phyloP scores from a whole-genome alignment of 2,113 vertebrate species.

The Oncorhynchus kisutch region DNA sequence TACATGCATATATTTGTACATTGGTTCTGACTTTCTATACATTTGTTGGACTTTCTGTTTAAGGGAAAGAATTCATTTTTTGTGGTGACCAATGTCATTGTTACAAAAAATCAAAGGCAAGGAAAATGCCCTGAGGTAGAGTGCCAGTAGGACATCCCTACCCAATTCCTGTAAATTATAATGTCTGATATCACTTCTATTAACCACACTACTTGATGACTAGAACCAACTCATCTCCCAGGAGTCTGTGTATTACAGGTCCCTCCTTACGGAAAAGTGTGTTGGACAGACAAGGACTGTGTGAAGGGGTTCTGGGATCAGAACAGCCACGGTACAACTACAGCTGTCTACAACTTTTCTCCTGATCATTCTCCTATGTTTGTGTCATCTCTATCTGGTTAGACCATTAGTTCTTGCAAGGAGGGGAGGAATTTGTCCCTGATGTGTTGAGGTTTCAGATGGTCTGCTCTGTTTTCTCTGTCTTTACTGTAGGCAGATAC shows the following conservation, averaged over 20 bases:
- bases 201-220: neutral
- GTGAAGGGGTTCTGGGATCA: constrained; percentile 65
- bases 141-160: neutral
- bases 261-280: constrained; percentile 54
- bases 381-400: neutral
- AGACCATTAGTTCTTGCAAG: neutral
- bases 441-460: neutral
- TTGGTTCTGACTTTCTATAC: neutral
- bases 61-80: constrained; percentile 79
- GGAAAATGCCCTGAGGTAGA: constrained; percentile 75
- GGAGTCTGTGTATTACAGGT: constrained; percentile 50
- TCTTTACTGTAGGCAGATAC: neutral
- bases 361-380: neutral
- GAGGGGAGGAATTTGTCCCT: constrained; percentile 6
- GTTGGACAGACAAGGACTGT: constrained; percentile 71
- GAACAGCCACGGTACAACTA: constrained; percentile 74
- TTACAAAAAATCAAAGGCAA: constrained; percentile 73
- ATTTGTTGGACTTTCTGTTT: neutral
- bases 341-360: neutral
- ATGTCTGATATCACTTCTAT: too few relatives aligned
- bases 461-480: neutral
- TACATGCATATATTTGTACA: neutral
- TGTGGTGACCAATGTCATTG: constrained; percentile 75
- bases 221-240: constrained; percentile 16
- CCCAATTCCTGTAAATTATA: too few relatives aligned